Conservation (phyloP, 1,140 invertebrate species). For the Scaptomyza graminum region DNA sequence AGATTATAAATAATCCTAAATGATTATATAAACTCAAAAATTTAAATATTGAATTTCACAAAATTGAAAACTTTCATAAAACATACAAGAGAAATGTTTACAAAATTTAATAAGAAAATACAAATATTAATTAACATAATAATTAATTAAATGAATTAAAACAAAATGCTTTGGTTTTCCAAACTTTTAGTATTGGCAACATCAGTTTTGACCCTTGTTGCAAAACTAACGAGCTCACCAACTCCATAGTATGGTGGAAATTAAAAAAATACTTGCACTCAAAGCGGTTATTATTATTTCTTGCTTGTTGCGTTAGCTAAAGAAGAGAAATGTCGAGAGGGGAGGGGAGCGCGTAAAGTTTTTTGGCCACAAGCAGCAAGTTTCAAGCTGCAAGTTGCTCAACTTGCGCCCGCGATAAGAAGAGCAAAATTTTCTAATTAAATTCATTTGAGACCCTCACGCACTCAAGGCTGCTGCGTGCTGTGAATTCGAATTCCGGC, state of each 20-base stretch:
- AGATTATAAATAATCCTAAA: too few species aligned
- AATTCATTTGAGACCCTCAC: conserved; percentile 82
- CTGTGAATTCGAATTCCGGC: conserved; percentile 54
- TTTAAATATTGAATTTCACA: too few species aligned
- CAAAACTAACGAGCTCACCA: conserved; percentile 37
- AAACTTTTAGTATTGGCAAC: background rate
- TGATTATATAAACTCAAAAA: too few species aligned
- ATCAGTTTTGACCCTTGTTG: conserved; percentile 36
- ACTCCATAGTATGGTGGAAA: conserved; percentile 55
- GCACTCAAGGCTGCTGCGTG: conserved; percentile 68
- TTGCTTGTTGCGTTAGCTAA: conserved; percentile 17
- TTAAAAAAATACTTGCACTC: conserved; percentile 68
- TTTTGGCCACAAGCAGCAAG: conserved; percentile 43
- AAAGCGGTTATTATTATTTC: conserved; percentile 70
- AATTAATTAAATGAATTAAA: conserved; percentile 59
- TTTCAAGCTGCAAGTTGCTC: conserved; percentile 59
- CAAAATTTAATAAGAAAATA: too few species aligned
- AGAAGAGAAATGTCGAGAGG: background rate
- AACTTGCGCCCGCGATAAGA: conserved; percentile 53
- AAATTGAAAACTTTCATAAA: too few species aligned
- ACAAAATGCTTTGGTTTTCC: conserved; percentile 21
- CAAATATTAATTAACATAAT: too few species aligned
- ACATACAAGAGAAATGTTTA: too few species aligned
- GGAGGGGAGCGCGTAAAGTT: conserved; percentile 21
- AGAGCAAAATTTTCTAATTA: conserved; percentile 81